These are phyloP conservation scores for Mormyrus hasselquistii DNA, from an alignment of 2,797 vertebrate species.

Conservation along the genomic window DNA sequence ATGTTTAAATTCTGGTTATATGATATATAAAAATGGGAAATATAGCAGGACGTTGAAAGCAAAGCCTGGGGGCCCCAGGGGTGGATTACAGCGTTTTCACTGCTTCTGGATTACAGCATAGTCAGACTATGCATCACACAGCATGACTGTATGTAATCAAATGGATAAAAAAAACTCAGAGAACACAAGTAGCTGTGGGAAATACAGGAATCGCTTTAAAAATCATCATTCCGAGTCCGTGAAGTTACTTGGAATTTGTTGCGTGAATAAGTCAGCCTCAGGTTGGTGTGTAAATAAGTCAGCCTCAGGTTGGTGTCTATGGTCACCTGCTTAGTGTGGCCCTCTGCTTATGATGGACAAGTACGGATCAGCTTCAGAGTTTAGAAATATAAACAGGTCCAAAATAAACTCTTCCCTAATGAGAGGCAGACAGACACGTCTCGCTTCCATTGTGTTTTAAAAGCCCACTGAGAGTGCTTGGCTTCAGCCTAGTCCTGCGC, in stretches of 20 bases:
- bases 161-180: neutral
- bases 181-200: neutral
- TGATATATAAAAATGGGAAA: neutral
- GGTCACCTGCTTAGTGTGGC: neutral
- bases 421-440: constrained; percentile 18
- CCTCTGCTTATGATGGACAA: neutral
- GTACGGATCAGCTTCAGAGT: constrained; percentile 8
- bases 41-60: neutral
- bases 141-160: neutral
- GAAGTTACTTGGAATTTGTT: neutral
- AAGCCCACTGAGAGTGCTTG: constrained; percentile 28
- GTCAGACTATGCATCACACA: neutral
- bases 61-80: neutral
- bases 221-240: neutral
- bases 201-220: neutral
- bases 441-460: constrained; percentile 24
- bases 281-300: neutral
- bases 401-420: constrained; percentile 26
- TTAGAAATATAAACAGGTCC: constrained; percentile 22
- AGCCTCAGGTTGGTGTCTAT: neutral
- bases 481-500: constrained; percentile 29
- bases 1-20: neutral
- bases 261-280: neutral
- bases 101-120: neutral
- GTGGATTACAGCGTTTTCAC: neutral